These are phyloP conservation scores for Eulithis prunata DNA, from an alignment of 2,888 invertebrate genomes.

Conservation along the genomic window DNA sequence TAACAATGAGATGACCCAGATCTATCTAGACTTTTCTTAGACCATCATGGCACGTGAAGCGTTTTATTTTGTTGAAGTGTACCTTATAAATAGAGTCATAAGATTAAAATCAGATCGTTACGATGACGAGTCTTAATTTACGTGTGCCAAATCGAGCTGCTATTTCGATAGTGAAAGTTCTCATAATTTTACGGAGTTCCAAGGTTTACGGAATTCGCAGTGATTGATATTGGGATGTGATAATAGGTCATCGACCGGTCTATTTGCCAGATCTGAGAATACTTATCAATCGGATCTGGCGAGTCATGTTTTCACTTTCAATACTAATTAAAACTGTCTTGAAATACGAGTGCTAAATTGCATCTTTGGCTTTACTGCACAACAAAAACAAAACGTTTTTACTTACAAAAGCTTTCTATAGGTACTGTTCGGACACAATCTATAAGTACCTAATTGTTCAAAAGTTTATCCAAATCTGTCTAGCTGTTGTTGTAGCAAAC, in stretches of 20 bases:
- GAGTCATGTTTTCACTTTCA: conserved; percentile 2
- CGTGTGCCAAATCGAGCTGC: conserved; percentile 39
- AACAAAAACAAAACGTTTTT: no score
- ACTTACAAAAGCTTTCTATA: no score
- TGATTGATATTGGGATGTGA: no score
- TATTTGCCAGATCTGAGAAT: conserved; percentile 12
- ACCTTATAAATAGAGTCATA: conserved; percentile 14
- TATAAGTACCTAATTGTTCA: no score
- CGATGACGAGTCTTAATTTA: conserved; percentile 23
- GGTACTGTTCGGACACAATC: no score
- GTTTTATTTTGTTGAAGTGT: background rate
- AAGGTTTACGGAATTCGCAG: conserved; percentile 1
- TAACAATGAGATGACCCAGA: conserved; percentile 35
- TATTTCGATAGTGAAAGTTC: conserved; percentile 43
- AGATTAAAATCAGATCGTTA: conserved; percentile 24
- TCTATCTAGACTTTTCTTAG: conserved; percentile 29
- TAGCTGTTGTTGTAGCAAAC: no score
- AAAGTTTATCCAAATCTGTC: no score
- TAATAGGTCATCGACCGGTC: conserved; percentile 26
- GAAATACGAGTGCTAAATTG: no score
- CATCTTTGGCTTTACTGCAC: no score
- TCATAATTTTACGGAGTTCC: conserved; percentile 23
- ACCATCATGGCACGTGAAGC: conserved; percentile 23
- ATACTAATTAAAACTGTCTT: no score
- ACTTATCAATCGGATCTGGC: conserved; percentile 2